Percentiles rank a stretch among this genome's conserved stretches.
phyloP scores from a whole-genome alignment of 2,888 invertebrate species.

The Pharmacophagus antenor region DNA sequence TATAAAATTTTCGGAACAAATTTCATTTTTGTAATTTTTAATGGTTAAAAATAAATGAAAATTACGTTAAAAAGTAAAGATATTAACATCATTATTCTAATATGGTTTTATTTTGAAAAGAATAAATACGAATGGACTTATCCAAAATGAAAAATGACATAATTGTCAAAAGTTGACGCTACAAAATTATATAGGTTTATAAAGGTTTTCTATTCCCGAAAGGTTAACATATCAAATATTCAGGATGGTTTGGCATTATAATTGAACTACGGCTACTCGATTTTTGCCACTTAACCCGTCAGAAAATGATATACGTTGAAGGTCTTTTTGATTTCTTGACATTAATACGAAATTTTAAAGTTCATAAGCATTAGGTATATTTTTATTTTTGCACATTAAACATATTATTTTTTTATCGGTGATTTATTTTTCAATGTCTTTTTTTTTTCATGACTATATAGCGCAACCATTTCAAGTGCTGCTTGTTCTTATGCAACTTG shows the following conservation, averaged over 20 bases:
- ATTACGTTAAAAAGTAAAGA: too few relatives aligned
- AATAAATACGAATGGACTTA: neutral
- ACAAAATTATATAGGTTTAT: neutral
- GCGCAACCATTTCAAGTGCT: constrained; percentile 43
- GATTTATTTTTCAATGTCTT: constrained; percentile 1
- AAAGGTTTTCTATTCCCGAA: constrained; percentile 20
- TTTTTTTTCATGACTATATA: constrained; percentile 19
- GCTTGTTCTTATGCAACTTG: constrained; percentile 34
- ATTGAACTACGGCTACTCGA: constrained; percentile 23
- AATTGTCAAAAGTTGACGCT: neutral
- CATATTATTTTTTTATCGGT: constrained; percentile 1
- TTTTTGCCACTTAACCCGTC: constrained; percentile 27
- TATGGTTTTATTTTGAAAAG: too few relatives aligned
- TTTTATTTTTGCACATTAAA: neutral
- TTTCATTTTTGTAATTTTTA: too few relatives aligned
- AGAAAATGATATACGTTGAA: constrained; percentile 29
- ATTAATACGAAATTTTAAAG: constrained; percentile 9
- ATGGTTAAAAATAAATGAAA: too few relatives aligned
- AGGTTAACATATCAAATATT: constrained; percentile 25
- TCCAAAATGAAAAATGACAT: neutral
- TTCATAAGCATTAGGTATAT: neutral
- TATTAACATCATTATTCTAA: too few relatives aligned
- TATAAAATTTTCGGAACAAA: too few relatives aligned
- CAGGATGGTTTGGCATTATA: constrained; percentile 27
- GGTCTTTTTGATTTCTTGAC: constrained; percentile 18